Evolutionary conservation across 1,140 invertebrate genomes (phyloP), one percentile per base, ranked within the genome.

Genomic region (Bombus waltoni): DNA sequence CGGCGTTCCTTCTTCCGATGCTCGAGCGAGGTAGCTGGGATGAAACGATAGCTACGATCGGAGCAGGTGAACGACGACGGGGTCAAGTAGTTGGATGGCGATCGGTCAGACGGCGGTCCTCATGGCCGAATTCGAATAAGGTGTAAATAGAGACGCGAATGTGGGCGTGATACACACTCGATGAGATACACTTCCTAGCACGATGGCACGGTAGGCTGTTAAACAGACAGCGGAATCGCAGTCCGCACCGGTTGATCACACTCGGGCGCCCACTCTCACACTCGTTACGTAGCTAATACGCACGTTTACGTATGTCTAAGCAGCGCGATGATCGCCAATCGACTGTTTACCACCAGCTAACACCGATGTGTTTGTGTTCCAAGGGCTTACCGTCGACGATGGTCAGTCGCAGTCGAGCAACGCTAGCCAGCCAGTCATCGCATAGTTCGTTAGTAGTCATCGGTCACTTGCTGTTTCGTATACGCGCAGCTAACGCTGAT

Each of bases 331-430:
- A 86, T 87, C 89, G 84, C 83, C 73, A 86, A 89, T 89, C 88
- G 87, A 94, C 91, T 93, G 93, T 93, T 93, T 93, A 93, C 88
- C 81, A 88, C 80, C 74, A 79, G 68, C 62, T 80, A 77, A 88
- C 80, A 86, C 66, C 44, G 44, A 72, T 15, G 57, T 83, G 79
- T 83, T 81, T 81, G 76, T 59, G 25, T 81, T 85, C 44, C 76
- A 85, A 89, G 77, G 84, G 76, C 65, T 79, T 68, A 57, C 18
- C 53, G 47, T 57, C 44, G 59, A 40, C 40, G 28, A 78, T 66
- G 57, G 32, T 62, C 15, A 47, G 57, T 40, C 42, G 40, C 28
- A 66, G 65, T 38, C 71, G 76, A 57, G 53, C 35, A 53, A 15
- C 68, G 0, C 22, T 1, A n/a, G 53, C 40, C 71, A 72, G 59